Conservation (phyloP, 2,113 vertebrate genomes). For the Nycticryphes semicollaris region DNA sequence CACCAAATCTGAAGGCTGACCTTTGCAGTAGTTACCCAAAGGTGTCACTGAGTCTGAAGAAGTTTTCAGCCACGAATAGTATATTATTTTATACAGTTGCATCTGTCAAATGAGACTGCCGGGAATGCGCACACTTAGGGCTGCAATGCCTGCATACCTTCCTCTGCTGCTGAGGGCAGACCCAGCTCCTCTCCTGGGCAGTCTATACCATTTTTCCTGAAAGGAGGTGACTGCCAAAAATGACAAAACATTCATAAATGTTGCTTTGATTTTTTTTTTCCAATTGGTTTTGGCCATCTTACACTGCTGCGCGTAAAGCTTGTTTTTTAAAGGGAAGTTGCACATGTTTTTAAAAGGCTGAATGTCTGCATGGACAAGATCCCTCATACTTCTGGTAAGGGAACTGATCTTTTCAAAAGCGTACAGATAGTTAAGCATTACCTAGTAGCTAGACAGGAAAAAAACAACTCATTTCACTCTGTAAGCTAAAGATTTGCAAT, state of each 20-base stretch:
- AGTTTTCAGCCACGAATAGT: not conserved
- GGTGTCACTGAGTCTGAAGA: not conserved
- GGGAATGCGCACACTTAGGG: accelerated
- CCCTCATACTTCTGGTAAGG: not conserved
- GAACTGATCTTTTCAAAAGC: not conserved
- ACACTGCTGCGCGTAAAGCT: not conserved
- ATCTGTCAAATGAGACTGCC: not conserved
- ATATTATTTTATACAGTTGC: not conserved
- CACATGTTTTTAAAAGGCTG: not conserved
- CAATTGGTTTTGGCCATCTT: not conserved
- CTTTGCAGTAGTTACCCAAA: conserved; percentile 31
- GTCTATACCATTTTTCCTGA: not conserved
- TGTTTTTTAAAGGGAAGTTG: not conserved
- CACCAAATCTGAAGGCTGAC: conserved; percentile 37
- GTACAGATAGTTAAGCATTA: not conserved
- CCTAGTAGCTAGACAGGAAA: not conserved
- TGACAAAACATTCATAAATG: not conserved
- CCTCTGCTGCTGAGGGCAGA: not conserved
- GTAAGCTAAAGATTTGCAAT: not conserved
- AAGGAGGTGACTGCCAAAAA: not conserved
- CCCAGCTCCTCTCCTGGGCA: not conserved
- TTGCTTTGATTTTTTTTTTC: not conserved
- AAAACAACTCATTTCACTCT: not conserved
- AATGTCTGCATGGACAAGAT: not conserved
- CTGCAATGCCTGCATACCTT: not conserved